Conservation (phyloP, 2,113 vertebrate species). For the Xerus inauris region DNA sequence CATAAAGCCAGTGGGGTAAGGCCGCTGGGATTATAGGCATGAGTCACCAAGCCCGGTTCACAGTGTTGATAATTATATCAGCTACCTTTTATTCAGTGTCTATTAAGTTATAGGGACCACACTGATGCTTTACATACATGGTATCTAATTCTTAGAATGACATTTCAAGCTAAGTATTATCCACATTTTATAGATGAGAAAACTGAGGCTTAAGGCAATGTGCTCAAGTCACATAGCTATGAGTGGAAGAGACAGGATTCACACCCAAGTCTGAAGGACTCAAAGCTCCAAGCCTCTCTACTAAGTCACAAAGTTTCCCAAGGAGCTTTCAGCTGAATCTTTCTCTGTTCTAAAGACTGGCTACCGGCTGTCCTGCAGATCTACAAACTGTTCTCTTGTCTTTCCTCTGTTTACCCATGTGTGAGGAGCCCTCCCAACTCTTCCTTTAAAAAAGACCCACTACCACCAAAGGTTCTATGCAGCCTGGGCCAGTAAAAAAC, state of each 20-base stretch:
- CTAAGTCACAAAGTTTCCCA: not conserved
- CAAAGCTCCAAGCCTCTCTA: slow-evolving; percentile 22
- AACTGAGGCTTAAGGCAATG: not conserved
- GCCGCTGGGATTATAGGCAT: no score
- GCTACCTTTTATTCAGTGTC: not conserved
- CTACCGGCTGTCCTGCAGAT: not conserved
- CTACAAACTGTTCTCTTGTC: not conserved
- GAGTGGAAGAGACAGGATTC: not conserved
- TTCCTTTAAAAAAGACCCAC: not conserved
- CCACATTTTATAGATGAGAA: slow-evolving; percentile 4
- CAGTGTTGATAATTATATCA: not conserved
- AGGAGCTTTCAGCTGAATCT: not conserved
- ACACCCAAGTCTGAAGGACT: slow-evolving; percentile 16
- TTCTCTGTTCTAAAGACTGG: slow-evolving; percentile 13
- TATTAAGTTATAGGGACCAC: not conserved
- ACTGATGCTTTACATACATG: not conserved
- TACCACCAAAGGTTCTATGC: not conserved
- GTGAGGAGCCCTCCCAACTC: not conserved
- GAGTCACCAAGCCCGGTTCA: no score
- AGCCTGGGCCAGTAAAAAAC: not conserved
- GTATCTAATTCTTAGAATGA: not conserved
- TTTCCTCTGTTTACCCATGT: not conserved
- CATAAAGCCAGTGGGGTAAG: not conserved
- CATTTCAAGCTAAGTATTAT: not conserved
- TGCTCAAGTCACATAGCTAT: not conserved